Evolutionary conservation across 1,140 invertebrate genomes (phyloP), one percentile per base, ranked within the genome.

Genomic region (Dendroctonus valens): DNA sequence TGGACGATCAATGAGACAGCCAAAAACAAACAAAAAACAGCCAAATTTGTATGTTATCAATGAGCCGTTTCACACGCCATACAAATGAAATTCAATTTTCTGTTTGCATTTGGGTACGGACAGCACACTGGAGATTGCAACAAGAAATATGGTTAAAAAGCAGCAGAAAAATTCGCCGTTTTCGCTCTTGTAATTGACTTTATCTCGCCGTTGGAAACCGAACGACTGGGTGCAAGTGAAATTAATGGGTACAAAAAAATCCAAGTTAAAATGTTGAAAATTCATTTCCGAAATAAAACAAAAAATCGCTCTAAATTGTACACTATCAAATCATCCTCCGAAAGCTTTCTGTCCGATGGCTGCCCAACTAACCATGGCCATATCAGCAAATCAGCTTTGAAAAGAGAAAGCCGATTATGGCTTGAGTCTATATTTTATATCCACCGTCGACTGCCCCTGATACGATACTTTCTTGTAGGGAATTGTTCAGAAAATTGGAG

Each of bases 1-100:
- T 55, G 66, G 66, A 72, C 70, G 69, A 42, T 69, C 59, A 67
- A 67, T 59, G 58, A 59, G 52, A 50, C 49, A 44, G 48, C 41
- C 26, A 12, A 46, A 48, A 40, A 41, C 52, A 59, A 59, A 59
- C 38, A 54, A 14, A 58, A 54, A 37, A 15, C 42, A 44, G 9
- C 44, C 44, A 46, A 9, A 9, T 46, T 9, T 46, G 9, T 46
- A 11, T 46, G 9, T 46, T 11, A 46, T 46, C 3, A 46, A 46
- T 12, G 12, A 2, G 9, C 44, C 44, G 2, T 46, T 51, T 51
- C 8, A 12, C 6, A 26, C n/a, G 42, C 42, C 42, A 46, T 46
- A 46, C n/a, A 46, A 46, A 52, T 14, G 15, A 52, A 52, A 26
- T 26, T 52, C 9, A 26, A 52, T 26, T 52, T 57, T 57, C 53